Evolutionary conservation across 2,113 vertebrate genomes (phyloP), one percentile per base, ranked within the genome.

Genomic region (Cinclus mexicanus): DNA sequence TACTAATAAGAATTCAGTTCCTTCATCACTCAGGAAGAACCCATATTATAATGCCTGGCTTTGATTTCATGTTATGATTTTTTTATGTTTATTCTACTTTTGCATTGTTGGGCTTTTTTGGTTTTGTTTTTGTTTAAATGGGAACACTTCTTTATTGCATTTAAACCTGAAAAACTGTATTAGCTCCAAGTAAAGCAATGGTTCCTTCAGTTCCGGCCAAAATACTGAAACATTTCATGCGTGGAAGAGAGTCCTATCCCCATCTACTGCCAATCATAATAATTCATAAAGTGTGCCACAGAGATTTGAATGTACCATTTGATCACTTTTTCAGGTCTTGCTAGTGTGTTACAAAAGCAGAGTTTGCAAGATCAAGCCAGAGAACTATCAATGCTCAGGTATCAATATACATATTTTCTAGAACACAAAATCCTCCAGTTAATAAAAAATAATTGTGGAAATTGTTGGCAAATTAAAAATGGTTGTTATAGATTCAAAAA

Each of bases 401-500:
- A 84, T 91, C 83, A 81, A 71, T 92, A 68, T 50, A 57, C 44
- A 59, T 60, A 22, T 85, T 94, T 94, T 93, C 91, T 39, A 83
- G 78, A 83, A 94, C 15, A 64, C 18, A 86, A 95, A 97, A 97
- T 92, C 55, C 59, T 94, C 83, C 88, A 85, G 78, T 91, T 96
- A 96, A 93, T 72, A 46, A 89, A 96, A 97, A 96, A 95, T 95
- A 96, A 96, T 96, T 92, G 96, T 92, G 87, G 90, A 97, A 98
- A 95, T 91, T 92, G 93, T 91, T 97, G 96, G 98, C 94, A 95
- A 98, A 98, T 98, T 98, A 98, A 97, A 98, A 97, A 97, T 95
- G 96, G 97, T 98, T 97, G 97, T 98, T 98, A 98, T 95, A 96
- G 98, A 98, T 97, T 98, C 98, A 97, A 98, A 98, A 98, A 98